These are phyloP conservation scores for Sebastiscus tertius DNA, from an alignment of 2,797 vertebrate species.

Conservation along the genomic window DNA sequence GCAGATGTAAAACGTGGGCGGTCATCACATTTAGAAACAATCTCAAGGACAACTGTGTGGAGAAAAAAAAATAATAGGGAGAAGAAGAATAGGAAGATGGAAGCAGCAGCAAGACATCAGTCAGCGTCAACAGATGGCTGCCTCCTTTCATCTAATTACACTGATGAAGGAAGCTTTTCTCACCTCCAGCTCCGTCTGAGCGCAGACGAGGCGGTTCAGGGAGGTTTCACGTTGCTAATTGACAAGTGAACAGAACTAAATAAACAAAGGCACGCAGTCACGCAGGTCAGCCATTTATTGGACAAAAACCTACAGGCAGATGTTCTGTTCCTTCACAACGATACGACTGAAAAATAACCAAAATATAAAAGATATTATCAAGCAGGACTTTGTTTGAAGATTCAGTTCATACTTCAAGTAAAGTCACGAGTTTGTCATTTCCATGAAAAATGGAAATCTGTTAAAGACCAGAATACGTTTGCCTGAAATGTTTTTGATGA, in stretches of 20 bases:
- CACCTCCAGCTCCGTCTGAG: constrained; percentile 59
- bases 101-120: constrained; percentile 46
- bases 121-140: constrained; percentile 70
- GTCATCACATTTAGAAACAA: constrained; percentile 56
- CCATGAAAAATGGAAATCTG: not conserved
- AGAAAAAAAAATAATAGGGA: not conserved
- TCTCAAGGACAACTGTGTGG: constrained; percentile 55
- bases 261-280: constrained; percentile 61
- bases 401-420: not conserved
- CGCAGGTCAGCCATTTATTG: constrained; percentile 46
- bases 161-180: constrained; percentile 63
- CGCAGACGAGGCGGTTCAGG: constrained; percentile 42
- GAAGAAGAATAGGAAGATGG: constrained; percentile 29
- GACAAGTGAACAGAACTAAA: constrained; percentile 71
- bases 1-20: constrained; percentile 56
- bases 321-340: constrained; percentile 29
- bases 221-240: constrained; percentile 68
- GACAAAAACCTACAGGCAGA: constrained; percentile 47
- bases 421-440: constrained; percentile 13
- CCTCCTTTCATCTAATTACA: constrained; percentile 66
- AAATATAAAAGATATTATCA: not conserved
- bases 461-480: not conserved
- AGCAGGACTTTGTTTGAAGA: not conserved
- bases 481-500: not conserved
- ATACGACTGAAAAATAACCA: not conserved